Evolutionary conservation across 2,797 vertebrate species (phyloP).

Genomic region (Microcaecilia unicolor): DNA sequence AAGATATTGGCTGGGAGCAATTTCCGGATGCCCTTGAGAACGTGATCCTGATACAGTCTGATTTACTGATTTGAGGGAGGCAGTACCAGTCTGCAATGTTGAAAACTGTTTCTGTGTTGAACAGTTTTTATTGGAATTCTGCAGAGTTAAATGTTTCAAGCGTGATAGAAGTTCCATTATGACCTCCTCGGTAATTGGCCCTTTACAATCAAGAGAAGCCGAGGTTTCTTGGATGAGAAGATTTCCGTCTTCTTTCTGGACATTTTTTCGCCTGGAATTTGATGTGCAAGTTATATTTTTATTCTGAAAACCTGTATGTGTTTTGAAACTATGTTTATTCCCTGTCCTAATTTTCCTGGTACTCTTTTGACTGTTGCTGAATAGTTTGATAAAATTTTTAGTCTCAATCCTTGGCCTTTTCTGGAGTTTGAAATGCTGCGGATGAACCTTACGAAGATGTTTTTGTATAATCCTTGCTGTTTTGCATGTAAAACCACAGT

Average conservation of each 20-base stretch:
- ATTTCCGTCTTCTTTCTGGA: slow-evolving; percentile 32
- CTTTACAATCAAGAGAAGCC: slow-evolving; percentile 40
- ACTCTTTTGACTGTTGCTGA: slow-evolving; percentile 25
- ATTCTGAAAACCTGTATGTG: slow-evolving; percentile 44
- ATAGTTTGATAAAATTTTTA: slow-evolving; percentile 31
- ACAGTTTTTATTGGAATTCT: slow-evolving; percentile 43
- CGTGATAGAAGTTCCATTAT: slow-evolving; percentile 77
- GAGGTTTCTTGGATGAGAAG: slow-evolving; percentile 49
- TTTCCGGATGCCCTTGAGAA: slow-evolving; percentile 47
- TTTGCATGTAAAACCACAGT: slow-evolving; percentile 77
- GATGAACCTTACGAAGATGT: slow-evolving; percentile 77
- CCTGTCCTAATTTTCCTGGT: slow-evolving; percentile 35
- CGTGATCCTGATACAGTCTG: slow-evolving; percentile 50
- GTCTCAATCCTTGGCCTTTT: slow-evolving; percentile 43
- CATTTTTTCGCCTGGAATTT: slow-evolving; percentile 32
- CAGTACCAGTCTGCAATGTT: slow-evolving; percentile 51
- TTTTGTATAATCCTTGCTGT: slow-evolving; percentile 76
- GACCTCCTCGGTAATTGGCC: slow-evolving; percentile 51
- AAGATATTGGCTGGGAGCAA: slow-evolving; percentile 51
- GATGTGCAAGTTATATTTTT: slow-evolving; percentile 32
- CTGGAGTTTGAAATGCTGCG: slow-evolving; percentile 72
- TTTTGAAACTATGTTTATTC: slow-evolving; percentile 41
- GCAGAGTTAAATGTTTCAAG: slow-evolving; percentile 78
- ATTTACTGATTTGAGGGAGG: slow-evolving; percentile 47
- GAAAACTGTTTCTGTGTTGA: slow-evolving; percentile 44